A percentile compares a stretch with the other conserved stretches of the same genome.
phyloP scores from a whole-genome alignment of 92 coral and sea anemone genomes.

The Isaurus tuberculatus region DNA sequence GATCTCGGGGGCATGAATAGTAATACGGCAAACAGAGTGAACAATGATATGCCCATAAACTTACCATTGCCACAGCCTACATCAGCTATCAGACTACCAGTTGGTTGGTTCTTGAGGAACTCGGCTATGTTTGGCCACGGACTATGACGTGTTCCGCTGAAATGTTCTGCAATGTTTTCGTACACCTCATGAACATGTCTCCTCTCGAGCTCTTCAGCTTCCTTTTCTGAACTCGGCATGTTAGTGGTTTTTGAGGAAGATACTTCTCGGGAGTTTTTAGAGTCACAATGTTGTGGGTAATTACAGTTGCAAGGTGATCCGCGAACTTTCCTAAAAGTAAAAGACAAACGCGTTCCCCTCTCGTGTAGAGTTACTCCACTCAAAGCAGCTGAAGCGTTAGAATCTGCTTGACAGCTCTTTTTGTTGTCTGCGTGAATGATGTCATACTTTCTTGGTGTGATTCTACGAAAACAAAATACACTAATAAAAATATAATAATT shows the following conservation, averaged over 20 bases:
- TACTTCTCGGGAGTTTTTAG: slow-evolving; percentile 58
- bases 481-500: too few species aligned
- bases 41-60: neutral
- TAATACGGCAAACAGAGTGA: too few species aligned
- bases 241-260: slow-evolving; percentile 41
- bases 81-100: slow-evolving; percentile 91
- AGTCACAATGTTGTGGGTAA: slow-evolving; percentile 80
- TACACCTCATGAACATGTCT: slow-evolving; percentile 91
- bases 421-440: slow-evolving; percentile 52
- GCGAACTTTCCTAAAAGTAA: slow-evolving; percentile 93
- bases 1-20: too few species aligned
- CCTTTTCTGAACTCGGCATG: slow-evolving; percentile 75
- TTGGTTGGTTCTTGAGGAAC: slow-evolving; percentile 77
- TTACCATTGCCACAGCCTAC: slow-evolving; percentile 97
- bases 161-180: slow-evolving; percentile 94
- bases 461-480: slow-evolving; percentile 56
- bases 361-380: slow-evolving; percentile 83
- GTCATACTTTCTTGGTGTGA: slow-evolving; percentile 96
- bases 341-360: slow-evolving; percentile 81
- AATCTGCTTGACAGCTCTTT: slow-evolving; percentile 9
- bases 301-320: slow-evolving; percentile 78
- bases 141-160: slow-evolving; percentile 99
- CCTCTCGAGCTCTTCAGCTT: slow-evolving; percentile 82
- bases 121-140: slow-evolving; percentile 96
- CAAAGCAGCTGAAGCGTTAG: slow-evolving; percentile 26